Percentiles rank a stretch among this genome's conserved stretches.
Conservation (phyloP, 2,888 invertebrate genomes). For the Piscicola geometra region DNA sequence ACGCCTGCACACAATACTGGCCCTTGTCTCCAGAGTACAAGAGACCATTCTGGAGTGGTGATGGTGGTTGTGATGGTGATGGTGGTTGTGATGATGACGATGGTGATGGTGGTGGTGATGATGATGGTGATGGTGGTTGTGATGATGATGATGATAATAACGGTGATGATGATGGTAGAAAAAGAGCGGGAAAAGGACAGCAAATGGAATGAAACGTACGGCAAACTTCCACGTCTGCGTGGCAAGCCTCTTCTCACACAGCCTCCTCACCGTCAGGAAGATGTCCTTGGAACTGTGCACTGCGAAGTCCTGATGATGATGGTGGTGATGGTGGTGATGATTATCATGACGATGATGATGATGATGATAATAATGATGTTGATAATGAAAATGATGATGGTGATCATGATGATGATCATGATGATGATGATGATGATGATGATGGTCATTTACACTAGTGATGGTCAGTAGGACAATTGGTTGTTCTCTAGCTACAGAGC, state of each 20-base stretch:
- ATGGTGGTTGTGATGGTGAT: slow-evolving; percentile 60
- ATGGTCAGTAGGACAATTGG: no score
- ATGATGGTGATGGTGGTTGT: slow-evolving; percentile 85
- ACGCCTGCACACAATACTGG: slow-evolving; percentile 78
- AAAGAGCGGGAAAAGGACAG: not conserved
- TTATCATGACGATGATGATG: no score
- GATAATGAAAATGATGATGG: no score
- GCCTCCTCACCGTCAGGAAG: slow-evolving; percentile 73
- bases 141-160: slow-evolving; percentile 81
- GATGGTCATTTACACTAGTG: no score
- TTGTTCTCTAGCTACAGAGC: no score
- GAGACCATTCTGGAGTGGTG: slow-evolving; percentile 63
- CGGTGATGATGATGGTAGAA: slow-evolving; percentile 73
- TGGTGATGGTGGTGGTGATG: slow-evolving; percentile 77
- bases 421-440: no score
- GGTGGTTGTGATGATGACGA: slow-evolving; percentile 71
- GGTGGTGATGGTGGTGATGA: no score
- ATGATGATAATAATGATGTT: no score
- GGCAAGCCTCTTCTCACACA: slow-evolving; percentile 74
- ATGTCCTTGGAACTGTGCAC: slow-evolving; percentile 69
- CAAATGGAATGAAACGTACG: slow-evolving; percentile 31
- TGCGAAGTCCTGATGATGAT: slow-evolving; percentile 63
- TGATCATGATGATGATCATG: no score
- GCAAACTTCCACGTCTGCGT: slow-evolving; percentile 81
- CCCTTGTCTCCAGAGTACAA: slow-evolving; percentile 70